A percentile compares a stretch with the other conserved stretches of the same genome.
Conservation (phyloP, 1,140 invertebrate species). For the Samia ricini region DNA sequence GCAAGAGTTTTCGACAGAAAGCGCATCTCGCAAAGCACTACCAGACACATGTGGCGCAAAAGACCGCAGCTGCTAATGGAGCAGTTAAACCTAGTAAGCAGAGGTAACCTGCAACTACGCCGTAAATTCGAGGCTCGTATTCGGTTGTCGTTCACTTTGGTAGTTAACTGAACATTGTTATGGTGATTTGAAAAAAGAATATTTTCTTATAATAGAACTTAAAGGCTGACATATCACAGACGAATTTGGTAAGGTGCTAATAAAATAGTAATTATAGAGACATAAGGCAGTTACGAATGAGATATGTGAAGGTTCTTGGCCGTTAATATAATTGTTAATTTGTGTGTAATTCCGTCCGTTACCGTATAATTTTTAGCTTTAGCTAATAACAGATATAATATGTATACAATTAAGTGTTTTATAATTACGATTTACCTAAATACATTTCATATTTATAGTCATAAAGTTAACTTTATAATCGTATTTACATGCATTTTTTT, state of each 20-base stretch:
- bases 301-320: slow-evolving; percentile 49
- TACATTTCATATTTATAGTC: slow-evolving; percentile 60
- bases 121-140: neutral
- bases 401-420: slow-evolving; percentile 56
- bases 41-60: slow-evolving; percentile 94
- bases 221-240: slow-evolving; percentile 74
- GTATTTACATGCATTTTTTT: slow-evolving; percentile 31
- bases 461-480: slow-evolving; percentile 39
- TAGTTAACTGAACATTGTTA: slow-evolving; percentile 68
- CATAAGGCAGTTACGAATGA: slow-evolving; percentile 51
- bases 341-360: slow-evolving; percentile 74
- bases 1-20: slow-evolving; percentile 96
- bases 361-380: slow-evolving; percentile 72
- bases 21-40: slow-evolving; percentile 98
- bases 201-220: slow-evolving; percentile 54
- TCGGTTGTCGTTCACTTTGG: slow-evolving; percentile 28
- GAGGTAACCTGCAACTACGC: slow-evolving; percentile 54
- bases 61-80: slow-evolving; percentile 78
- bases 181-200: slow-evolving; percentile 52
- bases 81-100: slow-evolving; percentile 69
- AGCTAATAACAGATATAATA: slow-evolving; percentile 45
- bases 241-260: slow-evolving; percentile 75
- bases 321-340: slow-evolving; percentile 69
- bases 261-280: slow-evolving; percentile 59
- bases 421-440: slow-evolving; percentile 28